Conservation (phyloP, 2,797 vertebrate genomes). For the Syngnathus rostellatus region DNA sequence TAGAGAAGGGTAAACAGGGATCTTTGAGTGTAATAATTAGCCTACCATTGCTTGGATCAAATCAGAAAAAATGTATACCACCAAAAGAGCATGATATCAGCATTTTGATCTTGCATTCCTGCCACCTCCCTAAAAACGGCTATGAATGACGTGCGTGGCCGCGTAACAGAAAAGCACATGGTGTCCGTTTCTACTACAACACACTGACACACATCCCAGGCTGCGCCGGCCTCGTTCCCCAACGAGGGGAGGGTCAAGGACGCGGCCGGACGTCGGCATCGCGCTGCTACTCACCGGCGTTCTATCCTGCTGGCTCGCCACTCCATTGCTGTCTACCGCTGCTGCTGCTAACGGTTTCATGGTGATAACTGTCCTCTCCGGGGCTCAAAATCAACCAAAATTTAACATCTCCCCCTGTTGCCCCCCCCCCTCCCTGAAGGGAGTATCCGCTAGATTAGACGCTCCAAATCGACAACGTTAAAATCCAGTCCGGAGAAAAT, state of each 20-base stretch:
- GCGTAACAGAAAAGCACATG: constrained; percentile 5
- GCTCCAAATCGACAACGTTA: constrained; percentile 4
- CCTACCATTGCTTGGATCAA: neutral
- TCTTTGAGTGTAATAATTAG: neutral
- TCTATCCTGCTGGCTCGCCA: constrained; percentile 94
- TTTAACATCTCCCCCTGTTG: constrained; percentile 79
- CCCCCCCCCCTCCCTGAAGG: constrained; percentile 52
- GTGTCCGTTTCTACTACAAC: constrained; percentile 13
- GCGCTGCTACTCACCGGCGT: constrained; percentile 83
- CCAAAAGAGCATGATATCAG: neutral
- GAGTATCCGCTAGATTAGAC: constrained; percentile 68
- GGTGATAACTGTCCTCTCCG: constrained; percentile 78
- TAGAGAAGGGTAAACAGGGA: neutral
- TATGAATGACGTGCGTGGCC: neutral
- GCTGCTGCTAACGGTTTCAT: constrained; percentile 97
- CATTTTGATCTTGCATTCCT: neutral
- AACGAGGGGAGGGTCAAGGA: constrained; percentile 19
- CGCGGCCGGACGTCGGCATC: constrained; percentile 15
- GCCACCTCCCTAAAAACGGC: neutral
- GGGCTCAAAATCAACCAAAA: constrained; percentile 52
- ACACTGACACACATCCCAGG: constrained; percentile 52
- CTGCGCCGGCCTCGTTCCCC: constrained; percentile 35
- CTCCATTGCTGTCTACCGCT: constrained; percentile 90
- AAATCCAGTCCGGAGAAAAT: constrained; percentile 1
- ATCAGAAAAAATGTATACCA: neutral